Conservation (phyloP, 2,888 invertebrate genomes). For the Schizaphis graminum region DNA sequence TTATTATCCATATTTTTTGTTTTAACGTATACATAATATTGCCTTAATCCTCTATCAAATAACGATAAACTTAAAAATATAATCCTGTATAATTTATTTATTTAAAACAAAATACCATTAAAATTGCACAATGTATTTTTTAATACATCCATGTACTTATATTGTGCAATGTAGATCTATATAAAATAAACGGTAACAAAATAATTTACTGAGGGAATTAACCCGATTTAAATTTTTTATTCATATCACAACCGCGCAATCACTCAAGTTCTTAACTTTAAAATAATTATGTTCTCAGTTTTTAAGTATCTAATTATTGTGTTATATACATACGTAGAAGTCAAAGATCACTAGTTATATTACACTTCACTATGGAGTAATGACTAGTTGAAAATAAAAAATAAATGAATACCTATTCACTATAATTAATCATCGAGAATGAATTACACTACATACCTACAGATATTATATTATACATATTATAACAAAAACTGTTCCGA, state of each 20-base stretch:
- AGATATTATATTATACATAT: neutral
- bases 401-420: neutral
- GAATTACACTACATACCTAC: neutral
- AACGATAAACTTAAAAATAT: neutral
- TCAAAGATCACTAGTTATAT: neutral
- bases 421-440: constrained; percentile 16
- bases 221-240: neutral
- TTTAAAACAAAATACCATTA: neutral
- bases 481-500: neutral
- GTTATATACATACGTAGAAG: neutral
- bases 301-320: neutral
- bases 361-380: neutral
- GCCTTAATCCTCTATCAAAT: neutral
- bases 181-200: neutral
- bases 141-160: neutral
- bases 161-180: neutral
- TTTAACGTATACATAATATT: neutral
- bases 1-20: neutral
- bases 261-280: neutral
- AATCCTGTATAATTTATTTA: neutral
- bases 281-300: neutral
- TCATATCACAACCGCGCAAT: neutral
- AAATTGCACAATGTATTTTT: neutral
- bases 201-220: neutral
- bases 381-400: neutral